Conservation (phyloP, 2,113 vertebrate species). For the Cyprinodon variegatus region DNA sequence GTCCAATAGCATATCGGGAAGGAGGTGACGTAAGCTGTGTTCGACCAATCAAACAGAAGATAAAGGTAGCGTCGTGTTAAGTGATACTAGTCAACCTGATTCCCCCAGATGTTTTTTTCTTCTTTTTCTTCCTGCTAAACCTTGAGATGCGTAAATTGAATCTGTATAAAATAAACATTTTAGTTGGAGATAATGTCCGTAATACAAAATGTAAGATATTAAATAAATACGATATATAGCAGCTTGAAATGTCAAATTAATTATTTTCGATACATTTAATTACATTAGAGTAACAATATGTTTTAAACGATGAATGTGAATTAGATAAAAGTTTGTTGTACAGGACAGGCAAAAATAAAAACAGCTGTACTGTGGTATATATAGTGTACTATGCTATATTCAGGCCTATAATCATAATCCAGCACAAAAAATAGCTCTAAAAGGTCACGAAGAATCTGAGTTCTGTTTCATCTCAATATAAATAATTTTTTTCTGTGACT, state of each 20-base stretch:
- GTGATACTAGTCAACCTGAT: conserved; percentile 27
- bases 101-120: background rate
- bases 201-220: too few relatives aligned
- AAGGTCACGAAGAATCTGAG: background rate
- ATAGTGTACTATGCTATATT: background rate
- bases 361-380: too few relatives aligned
- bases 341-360: too few relatives aligned
- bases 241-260: too few relatives aligned
- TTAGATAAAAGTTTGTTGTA: too few relatives aligned
- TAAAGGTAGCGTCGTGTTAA: background rate
- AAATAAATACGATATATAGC: too few relatives aligned
- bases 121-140: background rate
- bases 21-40: background rate
- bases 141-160: background rate
- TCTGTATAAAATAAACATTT: background rate
- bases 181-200: background rate
- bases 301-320: too few relatives aligned
- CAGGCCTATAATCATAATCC: background rate
- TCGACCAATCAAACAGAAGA: conserved; percentile 46
- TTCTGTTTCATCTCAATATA: background rate
- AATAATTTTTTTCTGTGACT: background rate
- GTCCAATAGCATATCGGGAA: conserved; percentile 67
- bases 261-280: too few relatives aligned
- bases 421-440: background rate
- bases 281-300: too few relatives aligned